Evolutionary conservation across 92 coral and sea anemone genomes (phyloP), one percentile per base, ranked within the genome.

Genomic region (Virgularia gustaviana): DNA sequence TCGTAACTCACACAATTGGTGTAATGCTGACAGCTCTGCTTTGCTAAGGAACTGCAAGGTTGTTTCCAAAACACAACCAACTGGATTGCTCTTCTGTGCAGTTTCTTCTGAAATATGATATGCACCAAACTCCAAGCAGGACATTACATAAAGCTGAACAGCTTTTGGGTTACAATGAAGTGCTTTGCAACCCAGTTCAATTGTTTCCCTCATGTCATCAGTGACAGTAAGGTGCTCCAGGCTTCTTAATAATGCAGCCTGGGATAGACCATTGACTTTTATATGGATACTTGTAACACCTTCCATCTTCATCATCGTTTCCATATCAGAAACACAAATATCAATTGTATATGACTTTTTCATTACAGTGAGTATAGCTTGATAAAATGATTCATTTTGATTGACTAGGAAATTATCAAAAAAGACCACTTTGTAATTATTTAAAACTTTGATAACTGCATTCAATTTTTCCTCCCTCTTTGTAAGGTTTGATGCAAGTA

Each of bases 1-100:
- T 16, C 88, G 97, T 33, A 91, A 75, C 51, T 77, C 59, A 38
- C 88, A 72, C 51, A 91, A 78, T 62, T 86, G 87, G 29, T 49
- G n/a, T 25, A 86, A 55, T 7, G 72, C 70, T 35, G 18, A n/a
- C 37, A 39, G 73, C 33, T 34, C 66, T 43, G 36, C 20, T 32
- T 36, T 12, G 28, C 54, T 65, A 4, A 79, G 47, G 24, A 28
- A 31, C 44, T 49, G 52, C 41, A 58, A 41, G n/a, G 73, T 65
- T 12, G 57, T 34, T 33, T 28, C 70, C 41, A 79, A 57, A 28
- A 79, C 29, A 36, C 15, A 34, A 29, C 29, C 38, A 20, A 73
- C 32, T 33, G 84, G 73, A 51, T 42, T 37, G 12, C 25, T 34
- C 23, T 53, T 24, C 1, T 13, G 2, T 11, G 13, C 23, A 3